Percentiles rank a stretch among this genome's conserved stretches.
phyloP scores from a whole-genome alignment of 2,113 vertebrate species.

The Chinchilla lanigera region DNA sequence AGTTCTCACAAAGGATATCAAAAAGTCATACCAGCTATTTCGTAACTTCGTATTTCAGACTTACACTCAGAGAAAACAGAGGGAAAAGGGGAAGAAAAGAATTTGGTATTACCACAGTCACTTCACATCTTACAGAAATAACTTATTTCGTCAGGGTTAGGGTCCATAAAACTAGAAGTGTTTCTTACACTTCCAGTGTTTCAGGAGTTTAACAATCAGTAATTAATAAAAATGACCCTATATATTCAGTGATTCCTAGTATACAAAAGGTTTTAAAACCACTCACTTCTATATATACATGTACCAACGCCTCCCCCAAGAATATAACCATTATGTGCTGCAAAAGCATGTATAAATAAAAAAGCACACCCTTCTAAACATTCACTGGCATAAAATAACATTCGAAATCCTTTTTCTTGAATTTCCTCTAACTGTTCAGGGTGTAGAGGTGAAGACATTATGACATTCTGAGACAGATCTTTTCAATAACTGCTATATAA shows the following conservation, averaged over 20 bases:
- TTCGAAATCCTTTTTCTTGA: neutral
- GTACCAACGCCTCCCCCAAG: neutral
- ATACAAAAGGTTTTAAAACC: slow-evolving; percentile 8
- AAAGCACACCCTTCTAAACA: neutral
- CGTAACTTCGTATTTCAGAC: neutral
- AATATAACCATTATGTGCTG: neutral
- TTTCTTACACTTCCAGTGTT: neutral
- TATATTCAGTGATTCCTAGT: neutral
- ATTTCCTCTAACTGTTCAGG: neutral
- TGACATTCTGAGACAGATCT: neutral
- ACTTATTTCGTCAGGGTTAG: neutral
- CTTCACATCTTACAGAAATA: neutral
- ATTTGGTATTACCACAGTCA: neutral
- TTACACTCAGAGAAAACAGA: neutral
- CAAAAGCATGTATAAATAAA: neutral
- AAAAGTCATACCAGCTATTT: neutral
- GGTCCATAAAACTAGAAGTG: neutral
- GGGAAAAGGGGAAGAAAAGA: neutral
- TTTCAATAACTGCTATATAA: slow-evolving; percentile 6
- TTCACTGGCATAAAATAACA: slow-evolving; percentile 3
- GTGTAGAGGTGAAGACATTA: neutral
- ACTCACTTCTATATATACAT: neutral
- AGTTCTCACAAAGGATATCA: neutral
- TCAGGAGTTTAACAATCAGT: neutral
- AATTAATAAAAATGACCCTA: slow-evolving; percentile 21